Evolutionary conservation across 2,113 vertebrate genomes (phyloP).

Genomic region (Colius striatus): DNA sequence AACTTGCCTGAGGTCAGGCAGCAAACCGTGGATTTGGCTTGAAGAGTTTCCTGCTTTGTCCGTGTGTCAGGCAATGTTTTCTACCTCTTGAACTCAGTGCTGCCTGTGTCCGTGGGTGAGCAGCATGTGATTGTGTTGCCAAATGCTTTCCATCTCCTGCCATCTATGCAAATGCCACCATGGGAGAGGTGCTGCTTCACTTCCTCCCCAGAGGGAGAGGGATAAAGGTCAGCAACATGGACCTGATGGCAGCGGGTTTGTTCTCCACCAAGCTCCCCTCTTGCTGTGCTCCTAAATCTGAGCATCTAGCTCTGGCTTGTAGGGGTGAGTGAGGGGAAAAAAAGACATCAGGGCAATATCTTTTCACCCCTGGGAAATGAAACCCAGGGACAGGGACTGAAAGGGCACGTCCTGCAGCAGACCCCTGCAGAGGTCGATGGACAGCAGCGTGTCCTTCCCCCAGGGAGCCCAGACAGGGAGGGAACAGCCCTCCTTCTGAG

Average conservation of each 20-base stretch:
- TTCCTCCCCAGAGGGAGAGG: background rate
- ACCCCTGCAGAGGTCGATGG: background rate
- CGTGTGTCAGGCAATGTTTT: background rate
- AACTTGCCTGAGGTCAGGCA: background rate
- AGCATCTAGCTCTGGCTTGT: background rate
- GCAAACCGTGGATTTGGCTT: fast-evolving
- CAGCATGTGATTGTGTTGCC: background rate
- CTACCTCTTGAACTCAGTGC: background rate
- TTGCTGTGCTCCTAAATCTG: background rate
- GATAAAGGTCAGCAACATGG: fast-evolving
- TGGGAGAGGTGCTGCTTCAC: background rate
- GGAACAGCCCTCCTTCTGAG: background rate
- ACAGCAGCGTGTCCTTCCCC: fast-evolving
- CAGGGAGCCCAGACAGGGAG: background rate
- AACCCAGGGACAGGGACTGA: background rate
- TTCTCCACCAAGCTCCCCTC: background rate
- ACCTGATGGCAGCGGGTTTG: background rate
- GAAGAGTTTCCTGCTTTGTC: background rate
- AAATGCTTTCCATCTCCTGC: background rate
- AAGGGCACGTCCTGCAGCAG: background rate
- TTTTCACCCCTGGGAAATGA: background rate
- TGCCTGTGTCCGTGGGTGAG: background rate
- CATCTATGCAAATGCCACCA: background rate
- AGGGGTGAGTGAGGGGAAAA: background rate
- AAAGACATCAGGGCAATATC: background rate